Evolutionary conservation across 64 coral and sea anemone species (phyloP), one percentile per base, ranked within the genome.

Genomic region (Montipora cactus): DNA sequence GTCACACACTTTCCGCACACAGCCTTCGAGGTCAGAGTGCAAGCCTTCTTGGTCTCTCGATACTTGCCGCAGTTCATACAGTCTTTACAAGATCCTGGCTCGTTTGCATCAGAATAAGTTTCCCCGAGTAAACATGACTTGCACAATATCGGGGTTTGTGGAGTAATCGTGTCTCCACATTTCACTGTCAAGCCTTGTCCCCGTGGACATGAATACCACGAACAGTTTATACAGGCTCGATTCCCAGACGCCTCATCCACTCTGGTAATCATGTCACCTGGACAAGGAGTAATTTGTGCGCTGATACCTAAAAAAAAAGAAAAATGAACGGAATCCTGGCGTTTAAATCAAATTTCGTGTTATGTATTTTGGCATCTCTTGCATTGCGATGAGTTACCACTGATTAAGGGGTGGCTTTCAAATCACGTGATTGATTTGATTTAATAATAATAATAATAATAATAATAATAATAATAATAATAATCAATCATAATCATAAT

Each of bases 1-100:
- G 12, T 10, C 55, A 61, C 78, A 23, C 87, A 89, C 15, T 79
- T 89, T 20, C 74, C 87, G 46, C 87, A 89, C 13, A 47, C 16
- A 11, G 87, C 76, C 28, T 89, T 67, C 20, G 74, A 79, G 7
- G 71, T 64, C 53, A 66, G 28, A 0, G 87, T 78, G 37, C 87
- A 89, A 2, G 28, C 9, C 25, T 89, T 20, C 2, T 15, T 89
- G 14, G 51, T 77, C 22, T 89, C 75, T 5, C 37, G 87, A 59
- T 81, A 80, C 13, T 76, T 6, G 4, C 47, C 87, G 22, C 93
- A 94, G 7, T 19, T 74, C 2, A 22, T 44, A 58, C 93, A 94
- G 18, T 16, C 46, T 16, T 68, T 90, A 37, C 93, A 94, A 11
- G 14, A 70, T 5, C 89, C 71, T 2, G 55, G 47, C 44, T 90